Evolutionary conservation across 1,140 invertebrate species (phyloP).

Genomic region (Ptiloglossa arizonensis): DNA sequence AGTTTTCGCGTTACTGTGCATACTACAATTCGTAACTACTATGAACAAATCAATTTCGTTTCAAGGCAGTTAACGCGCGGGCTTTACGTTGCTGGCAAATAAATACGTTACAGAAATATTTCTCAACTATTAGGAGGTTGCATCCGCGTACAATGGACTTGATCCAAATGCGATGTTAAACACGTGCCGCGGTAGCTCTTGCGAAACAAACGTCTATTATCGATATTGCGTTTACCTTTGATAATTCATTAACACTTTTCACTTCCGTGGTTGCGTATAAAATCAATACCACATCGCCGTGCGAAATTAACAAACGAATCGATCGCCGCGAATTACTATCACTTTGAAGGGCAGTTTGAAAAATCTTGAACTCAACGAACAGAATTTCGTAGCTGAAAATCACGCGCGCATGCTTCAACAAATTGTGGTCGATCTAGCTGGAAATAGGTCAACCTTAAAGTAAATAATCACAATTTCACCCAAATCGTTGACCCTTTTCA

Average conservation of each 20-base stretch:
- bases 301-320: background rate
- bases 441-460: conserved; percentile 33
- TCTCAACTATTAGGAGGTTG: background rate
- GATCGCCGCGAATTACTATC: background rate
- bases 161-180: conserved; percentile 21
- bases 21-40: too few relatives aligned
- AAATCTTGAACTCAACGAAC: background rate
- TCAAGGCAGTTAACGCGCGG: conserved; percentile 22
- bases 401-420: background rate
- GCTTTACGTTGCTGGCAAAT: conserved; percentile 12
- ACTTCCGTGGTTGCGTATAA: background rate
- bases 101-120: conserved; percentile 49
- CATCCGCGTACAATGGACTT: conserved; percentile 9
- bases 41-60: conserved; percentile 16
- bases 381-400: background rate
- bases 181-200: background rate
- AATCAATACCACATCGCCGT: background rate
- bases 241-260: background rate
- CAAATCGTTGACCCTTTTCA: background rate
- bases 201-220: conserved; percentile 1
- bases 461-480: conserved; percentile 2
- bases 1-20: background rate
- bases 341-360: background rate
- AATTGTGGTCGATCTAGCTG: conserved; percentile 6
- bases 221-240: background rate